Evolutionary conservation across 2,113 vertebrate genomes (phyloP).

Genomic region (Phalacrocorax carbo): DNA sequence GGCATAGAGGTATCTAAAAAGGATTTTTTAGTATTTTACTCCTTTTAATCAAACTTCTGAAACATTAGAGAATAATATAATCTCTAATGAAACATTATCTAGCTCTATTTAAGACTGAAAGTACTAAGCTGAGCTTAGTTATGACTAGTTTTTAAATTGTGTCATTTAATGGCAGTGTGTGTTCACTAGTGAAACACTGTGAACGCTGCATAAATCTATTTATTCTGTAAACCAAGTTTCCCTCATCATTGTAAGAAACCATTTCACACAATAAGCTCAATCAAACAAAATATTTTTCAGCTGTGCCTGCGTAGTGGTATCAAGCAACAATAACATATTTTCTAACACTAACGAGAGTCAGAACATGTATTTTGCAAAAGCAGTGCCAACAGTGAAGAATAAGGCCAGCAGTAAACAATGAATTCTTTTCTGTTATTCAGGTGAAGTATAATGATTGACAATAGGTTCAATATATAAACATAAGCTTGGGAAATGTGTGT

Average conservation of each 20-base stretch:
- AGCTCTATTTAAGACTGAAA: neutral
- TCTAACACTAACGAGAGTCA: neutral
- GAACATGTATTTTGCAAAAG: neutral
- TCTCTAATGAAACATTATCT: neutral
- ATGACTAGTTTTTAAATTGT: neutral
- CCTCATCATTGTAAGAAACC: neutral
- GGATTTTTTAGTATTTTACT: neutral
- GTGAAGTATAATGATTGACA: constrained; percentile 38
- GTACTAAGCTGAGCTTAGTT: neutral
- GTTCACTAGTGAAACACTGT: constrained; percentile 8
- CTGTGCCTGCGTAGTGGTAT: neutral
- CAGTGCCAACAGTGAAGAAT: neutral
- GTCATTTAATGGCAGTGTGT: neutral
- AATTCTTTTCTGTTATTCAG: neutral
- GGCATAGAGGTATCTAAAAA: neutral
- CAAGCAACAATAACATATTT: neutral
- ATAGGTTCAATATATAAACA: constrained; percentile 40
- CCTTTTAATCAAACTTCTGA: neutral
- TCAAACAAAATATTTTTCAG: neutral
- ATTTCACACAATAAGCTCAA: neutral
- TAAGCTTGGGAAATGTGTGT: constrained; percentile 38
- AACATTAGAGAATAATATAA: neutral
- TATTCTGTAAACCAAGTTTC: neutral
- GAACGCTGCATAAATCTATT: neutral
- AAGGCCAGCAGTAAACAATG: neutral